phyloP scores from a whole-genome alignment of 37 sponge, comb jelly and placozoan genomes.

The Chondrilla cf. caribensis region DNA sequence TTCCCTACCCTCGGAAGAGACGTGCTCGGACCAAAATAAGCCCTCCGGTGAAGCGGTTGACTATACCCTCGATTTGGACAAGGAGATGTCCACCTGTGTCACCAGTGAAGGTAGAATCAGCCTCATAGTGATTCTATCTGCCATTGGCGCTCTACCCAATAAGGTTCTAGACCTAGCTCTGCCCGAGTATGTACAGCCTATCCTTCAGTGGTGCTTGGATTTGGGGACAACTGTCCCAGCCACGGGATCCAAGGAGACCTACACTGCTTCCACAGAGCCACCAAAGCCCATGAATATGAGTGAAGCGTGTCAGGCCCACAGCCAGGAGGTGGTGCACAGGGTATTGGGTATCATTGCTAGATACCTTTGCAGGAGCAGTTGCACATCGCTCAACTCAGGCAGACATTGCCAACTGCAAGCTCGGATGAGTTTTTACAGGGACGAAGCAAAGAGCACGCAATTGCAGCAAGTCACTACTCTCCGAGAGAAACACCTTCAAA shows the following conservation, averaged over 20 bases:
- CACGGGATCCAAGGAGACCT: background rate
- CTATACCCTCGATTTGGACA: background rate
- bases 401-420: background rate
- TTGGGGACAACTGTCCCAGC: background rate
- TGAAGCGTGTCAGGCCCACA: background rate
- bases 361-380: background rate
- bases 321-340: background rate
- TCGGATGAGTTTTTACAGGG: background rate
- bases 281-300: background rate
- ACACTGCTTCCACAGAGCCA: background rate
- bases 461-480: background rate
- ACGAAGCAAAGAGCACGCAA: background rate
- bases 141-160: conserved; percentile 44
- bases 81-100: conserved; percentile 33
- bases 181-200: background rate
- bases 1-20: background rate
- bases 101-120: conserved; percentile 65
- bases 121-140: conserved; percentile 55
- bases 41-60: background rate
- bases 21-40: too few relatives aligned
- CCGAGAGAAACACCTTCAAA: conserved; percentile 20
- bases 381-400: background rate
- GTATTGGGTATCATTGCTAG: background rate
- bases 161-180: background rate
- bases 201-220: conserved; percentile 67